Evolutionary conservation across 2,888 invertebrate species (phyloP).

Genomic region (Drosophila nr. perissopoda): DNA sequence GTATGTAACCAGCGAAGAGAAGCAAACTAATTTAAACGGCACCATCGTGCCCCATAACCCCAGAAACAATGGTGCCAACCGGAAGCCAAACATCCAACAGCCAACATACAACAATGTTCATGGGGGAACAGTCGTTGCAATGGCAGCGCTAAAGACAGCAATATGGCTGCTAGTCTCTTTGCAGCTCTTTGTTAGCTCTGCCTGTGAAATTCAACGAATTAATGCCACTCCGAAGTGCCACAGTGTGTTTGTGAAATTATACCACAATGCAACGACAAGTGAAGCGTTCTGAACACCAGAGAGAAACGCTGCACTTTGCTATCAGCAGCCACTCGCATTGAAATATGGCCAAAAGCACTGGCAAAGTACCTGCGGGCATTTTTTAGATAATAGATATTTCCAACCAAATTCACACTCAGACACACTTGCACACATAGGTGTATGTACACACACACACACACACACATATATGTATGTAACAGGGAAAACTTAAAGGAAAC

Average conservation of each 20-base stretch:
- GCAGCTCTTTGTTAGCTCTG: slow-evolving; percentile 17
- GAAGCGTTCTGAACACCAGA: slow-evolving; percentile 17
- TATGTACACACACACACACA: slow-evolving; percentile 11
- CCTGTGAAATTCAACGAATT: slow-evolving; percentile 69
- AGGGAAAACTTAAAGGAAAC: slow-evolving; percentile 56
- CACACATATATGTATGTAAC: slow-evolving; percentile 15
- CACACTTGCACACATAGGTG: slow-evolving; percentile 17
- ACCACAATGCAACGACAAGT: slow-evolving; percentile 65
- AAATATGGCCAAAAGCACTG: slow-evolving; percentile 71
- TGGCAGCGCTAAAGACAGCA: slow-evolving; percentile 52
- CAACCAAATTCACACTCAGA: slow-evolving; percentile 32
- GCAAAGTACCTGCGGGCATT: slow-evolving; percentile 79
- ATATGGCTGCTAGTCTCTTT: slow-evolving; percentile 37
- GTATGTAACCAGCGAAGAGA: slow-evolving; percentile 24
- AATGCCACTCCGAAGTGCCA: slow-evolving; percentile 72
- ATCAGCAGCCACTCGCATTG: slow-evolving; percentile 75
- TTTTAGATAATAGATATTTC: slow-evolving; percentile 78
- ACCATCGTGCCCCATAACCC: slow-evolving; percentile 74
- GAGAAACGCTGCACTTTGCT: slow-evolving; percentile 60
- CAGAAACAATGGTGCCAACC: slow-evolving; percentile 72
- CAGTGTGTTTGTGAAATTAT: slow-evolving; percentile 59
- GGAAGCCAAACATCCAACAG: slow-evolving; percentile 53
- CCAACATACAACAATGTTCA: slow-evolving; percentile 34
- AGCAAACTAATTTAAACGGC: slow-evolving; percentile 80
- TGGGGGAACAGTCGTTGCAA: slow-evolving; percentile 26